Evolutionary conservation across 1,140 invertebrate genomes (phyloP).

Genomic region (Eueides isabella): DNA sequence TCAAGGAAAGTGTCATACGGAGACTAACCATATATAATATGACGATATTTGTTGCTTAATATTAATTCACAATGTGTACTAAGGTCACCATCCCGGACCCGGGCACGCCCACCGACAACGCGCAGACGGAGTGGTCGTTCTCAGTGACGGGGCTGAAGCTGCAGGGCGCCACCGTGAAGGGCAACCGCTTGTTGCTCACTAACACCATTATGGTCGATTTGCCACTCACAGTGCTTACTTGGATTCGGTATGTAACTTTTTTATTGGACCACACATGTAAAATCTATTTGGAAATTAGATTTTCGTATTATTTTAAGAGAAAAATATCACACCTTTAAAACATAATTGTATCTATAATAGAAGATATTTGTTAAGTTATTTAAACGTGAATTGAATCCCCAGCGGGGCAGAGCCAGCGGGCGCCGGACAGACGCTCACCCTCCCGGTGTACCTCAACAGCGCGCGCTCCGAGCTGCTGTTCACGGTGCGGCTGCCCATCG

Average conservation of each 20-base stretch:
- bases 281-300: too few relatives aligned
- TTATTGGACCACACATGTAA: too few relatives aligned
- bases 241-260: conserved; percentile 86
- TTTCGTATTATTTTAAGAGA: too few relatives aligned
- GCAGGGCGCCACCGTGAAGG: conserved; percentile 96
- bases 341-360: too few relatives aligned
- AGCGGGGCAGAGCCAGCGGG: conserved; percentile 65
- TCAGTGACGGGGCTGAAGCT: conserved; percentile 94
- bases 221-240: conserved; percentile 93
- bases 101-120: conserved; percentile 78
- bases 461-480: conserved; percentile 97
- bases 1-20: too few relatives aligned
- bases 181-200: conserved; percentile 95
- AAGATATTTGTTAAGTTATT: too few relatives aligned
- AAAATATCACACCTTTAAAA: too few relatives aligned
- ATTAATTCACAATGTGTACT: background rate
- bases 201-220: conserved; percentile 97
- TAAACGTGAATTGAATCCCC: conserved; percentile 14
- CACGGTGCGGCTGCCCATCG: conserved; percentile 96
- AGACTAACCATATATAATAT: too few relatives aligned
- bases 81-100: conserved; percentile 85
- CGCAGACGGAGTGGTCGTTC: conserved; percentile 90
- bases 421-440: conserved; percentile 84
- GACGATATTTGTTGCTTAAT: background rate
- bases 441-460: conserved; percentile 98